Base-by-base conservation (phyloP, 2,888 invertebrate genomes). In the Torymus texanus region DNA sequence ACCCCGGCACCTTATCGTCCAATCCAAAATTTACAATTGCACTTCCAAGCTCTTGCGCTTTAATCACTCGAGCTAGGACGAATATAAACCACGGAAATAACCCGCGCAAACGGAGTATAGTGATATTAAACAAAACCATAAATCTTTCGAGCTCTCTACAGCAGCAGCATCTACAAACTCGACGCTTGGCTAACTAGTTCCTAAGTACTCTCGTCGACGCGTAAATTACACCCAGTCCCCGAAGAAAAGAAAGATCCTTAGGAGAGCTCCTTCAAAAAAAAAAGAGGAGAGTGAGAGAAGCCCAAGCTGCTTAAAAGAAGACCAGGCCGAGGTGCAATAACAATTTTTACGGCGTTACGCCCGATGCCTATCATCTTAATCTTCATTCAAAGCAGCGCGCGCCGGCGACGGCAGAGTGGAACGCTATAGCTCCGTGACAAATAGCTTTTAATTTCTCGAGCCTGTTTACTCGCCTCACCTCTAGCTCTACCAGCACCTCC, bases 401-500 rank as follows among this genome's bases (percentile, higher is more conserved):
- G 51, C 80, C 67, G 75, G 71, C 75, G 65, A 59, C 70, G 75
- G 71, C 21, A 21, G 21, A 21, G 21, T 21, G 21, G 21, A 1
- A 2, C 51, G 53, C 82, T 82, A 75, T 72, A 56, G 82, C 71
- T 72, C 84, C 87, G 87, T 90, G 90, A 90, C 90, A 90, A 90
- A 89, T 89, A 86, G 90, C 89, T 90, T 90, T 90, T 90, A 89
- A 90, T 90, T 90, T 90, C 89, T 89, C 86, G 87, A 83, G 86
- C 85, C 87, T 90, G 89, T 89, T 90, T 90, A 88, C 88, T 72
- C 81, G 81, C 51, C 81, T 68, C 78, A 79, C 81, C 81, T 74
- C 79, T 76, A 78, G 53, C 85, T 84, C 85, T 87, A 80, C 81
- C 81, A 73, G 78, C 78, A 78, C 59, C 85, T 85, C 85, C 87